These are phyloP conservation scores for Momotus momota DNA, from an alignment of 2,797 vertebrate species.

Conservation along the genomic window DNA sequence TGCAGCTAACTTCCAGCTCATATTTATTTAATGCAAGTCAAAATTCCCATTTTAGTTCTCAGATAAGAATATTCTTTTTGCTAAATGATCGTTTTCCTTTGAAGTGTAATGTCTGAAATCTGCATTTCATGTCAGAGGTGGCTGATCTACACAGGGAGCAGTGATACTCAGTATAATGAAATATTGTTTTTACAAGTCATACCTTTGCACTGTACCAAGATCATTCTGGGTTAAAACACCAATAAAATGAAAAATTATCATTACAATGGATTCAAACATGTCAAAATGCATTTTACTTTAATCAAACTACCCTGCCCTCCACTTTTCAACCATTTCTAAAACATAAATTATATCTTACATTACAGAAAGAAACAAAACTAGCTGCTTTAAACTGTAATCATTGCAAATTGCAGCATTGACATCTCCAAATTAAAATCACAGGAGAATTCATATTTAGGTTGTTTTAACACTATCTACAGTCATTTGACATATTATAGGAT, in stretches of 20 bases:
- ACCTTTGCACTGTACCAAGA: neutral
- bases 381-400: constrained; percentile 56
- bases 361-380: constrained; percentile 53
- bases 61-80: neutral
- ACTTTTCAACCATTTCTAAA: constrained; percentile 65
- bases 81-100: neutral
- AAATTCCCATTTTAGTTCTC: constrained; percentile 24
- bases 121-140: constrained; percentile 49
- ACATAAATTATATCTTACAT: constrained; percentile 48
- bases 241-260: constrained; percentile 36
- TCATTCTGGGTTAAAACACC: constrained; percentile 25
- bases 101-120: constrained; percentile 9
- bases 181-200: neutral
- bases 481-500: constrained; percentile 48
- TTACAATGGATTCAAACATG: constrained; percentile 47
- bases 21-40: neutral
- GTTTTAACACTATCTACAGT: constrained; percentile 33
- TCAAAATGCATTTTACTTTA: constrained; percentile 64
- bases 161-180: neutral
- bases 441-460: constrained; percentile 33
- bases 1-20: neutral
- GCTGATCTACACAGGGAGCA: constrained; percentile 14
- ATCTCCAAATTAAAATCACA: constrained; percentile 65
- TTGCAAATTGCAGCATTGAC: constrained; percentile 51
- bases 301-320: constrained; percentile 42